Evolutionary conservation across 2,888 invertebrate genomes (phyloP).

Genomic region (Chloroclysta siterata): DNA sequence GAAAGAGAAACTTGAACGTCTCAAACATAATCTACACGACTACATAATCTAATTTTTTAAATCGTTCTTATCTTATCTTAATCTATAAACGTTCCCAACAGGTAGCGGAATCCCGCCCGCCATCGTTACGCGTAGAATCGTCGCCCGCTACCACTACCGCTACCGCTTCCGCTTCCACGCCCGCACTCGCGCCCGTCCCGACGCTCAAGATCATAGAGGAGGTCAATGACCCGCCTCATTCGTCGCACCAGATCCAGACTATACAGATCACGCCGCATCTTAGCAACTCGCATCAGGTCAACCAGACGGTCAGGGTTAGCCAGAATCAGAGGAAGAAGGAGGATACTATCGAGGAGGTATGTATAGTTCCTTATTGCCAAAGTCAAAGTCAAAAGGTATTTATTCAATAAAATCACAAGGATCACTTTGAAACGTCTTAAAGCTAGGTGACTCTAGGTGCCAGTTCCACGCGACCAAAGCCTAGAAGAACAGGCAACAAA

Average conservation of each 20-base stretch:
- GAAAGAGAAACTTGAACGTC: no score
- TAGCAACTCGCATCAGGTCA: constrained; percentile 7
- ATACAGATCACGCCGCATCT: constrained; percentile 28
- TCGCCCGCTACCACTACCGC: constrained; percentile 16
- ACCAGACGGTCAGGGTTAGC: constrained; percentile 26
- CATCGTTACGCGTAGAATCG: constrained; percentile 29
- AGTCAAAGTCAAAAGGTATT: no score
- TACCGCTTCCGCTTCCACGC: constrained; percentile 24
- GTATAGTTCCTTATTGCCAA: no score
- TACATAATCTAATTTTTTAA: no score
- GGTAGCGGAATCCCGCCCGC: constrained; percentile 28
- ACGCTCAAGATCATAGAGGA: constrained; percentile 51
- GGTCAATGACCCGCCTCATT: constrained; percentile 57
- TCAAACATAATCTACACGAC: no score
- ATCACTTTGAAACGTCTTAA: no score
- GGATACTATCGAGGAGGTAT: constrained; percentile 59
- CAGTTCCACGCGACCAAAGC: no score
- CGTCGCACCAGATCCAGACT: constrained; percentile 5
- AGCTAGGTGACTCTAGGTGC: no score
- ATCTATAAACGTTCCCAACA: background rate
- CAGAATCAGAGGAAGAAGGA: constrained; percentile 47
- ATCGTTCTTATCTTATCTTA: no score
- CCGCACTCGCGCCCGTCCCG: constrained; percentile 19
- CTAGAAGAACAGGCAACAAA: no score
- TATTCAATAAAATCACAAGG: no score